Base-by-base conservation (phyloP, 2,888 invertebrate species). In the Pachycephus smyrnensis region DNA sequence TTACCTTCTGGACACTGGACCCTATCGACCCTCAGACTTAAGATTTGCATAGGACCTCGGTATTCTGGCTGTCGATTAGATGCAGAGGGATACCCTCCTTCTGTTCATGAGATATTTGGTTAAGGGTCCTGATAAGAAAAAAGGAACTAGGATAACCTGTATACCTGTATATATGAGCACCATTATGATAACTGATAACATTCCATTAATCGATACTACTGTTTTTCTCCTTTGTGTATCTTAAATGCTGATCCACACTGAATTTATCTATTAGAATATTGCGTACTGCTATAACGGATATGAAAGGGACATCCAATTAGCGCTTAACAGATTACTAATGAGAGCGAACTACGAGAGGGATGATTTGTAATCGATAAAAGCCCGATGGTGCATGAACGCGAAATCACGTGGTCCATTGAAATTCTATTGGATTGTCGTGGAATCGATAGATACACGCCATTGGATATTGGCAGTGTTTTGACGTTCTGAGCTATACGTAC, bases 361-460 rank as follows among this genome's bases (percentile, higher is more conserved):
- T 40, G 15, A 40, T 40, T 40, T 15, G 4, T 40, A 40, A 12
- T 23, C 33, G n/a, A 36, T n/a, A 31, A 15, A 33, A 69, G 33
- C 36, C 40, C 73, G 73, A 80, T 77, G 77, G 73, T 78, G 79
- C 77, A 78, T 75, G 76, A 81, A 75, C 55, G 77, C 69, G 77
- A 79, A 79, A 75, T 79, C 77, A 81, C 71, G 31, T 23, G 71
- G 31, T 30, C 6, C 12, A 33, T 71, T 33, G 71, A 71, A 23
- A 71, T 30, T 71, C 12, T 23, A 71, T 71, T 71, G 31, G 30
- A 71, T 11, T 30, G 15, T 23, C 23, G 30, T 23, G 33, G 33
- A 33, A 71, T 71, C 71, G 71, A 71, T 30, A 12, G 31, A 31
- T 32, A 71, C n/a, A 9, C 30, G 1, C 12, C 30, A 33, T 71